phyloP scores from a whole-genome alignment of 2,888 invertebrate species.

The Tryphoninae sp. region DNA sequence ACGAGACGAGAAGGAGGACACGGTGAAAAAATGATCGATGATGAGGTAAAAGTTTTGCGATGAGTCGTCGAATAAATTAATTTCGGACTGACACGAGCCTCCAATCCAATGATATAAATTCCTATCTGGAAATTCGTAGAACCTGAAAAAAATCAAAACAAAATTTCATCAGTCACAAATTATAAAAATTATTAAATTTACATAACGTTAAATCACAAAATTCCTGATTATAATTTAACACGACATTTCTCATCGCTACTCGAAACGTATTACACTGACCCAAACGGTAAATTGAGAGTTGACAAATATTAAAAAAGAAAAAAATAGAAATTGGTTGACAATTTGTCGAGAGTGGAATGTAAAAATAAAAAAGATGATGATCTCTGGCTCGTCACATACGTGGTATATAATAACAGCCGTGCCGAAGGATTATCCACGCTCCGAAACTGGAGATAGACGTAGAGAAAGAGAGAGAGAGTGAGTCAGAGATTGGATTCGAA shows the following conservation, averaged over 20 bases:
- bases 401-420: constrained; percentile 22
- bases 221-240: background rate
- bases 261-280: background rate
- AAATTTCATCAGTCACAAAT: too few relatives aligned
- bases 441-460: constrained; percentile 28
- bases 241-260: background rate
- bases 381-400: constrained; percentile 39
- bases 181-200: too few relatives aligned
- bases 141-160: too few relatives aligned
- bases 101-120: too few relatives aligned
- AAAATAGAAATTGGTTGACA: background rate
- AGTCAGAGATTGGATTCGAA: constrained; percentile 55
- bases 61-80: background rate
- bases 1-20: background rate
- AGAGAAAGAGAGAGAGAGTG: constrained; percentile 18
- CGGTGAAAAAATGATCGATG: background rate
- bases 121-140: too few relatives aligned
- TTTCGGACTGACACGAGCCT: background rate
- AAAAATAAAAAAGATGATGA: constrained; percentile 17
- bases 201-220: background rate
- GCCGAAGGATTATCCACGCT: constrained; percentile 41
- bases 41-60: background rate
- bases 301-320: background rate
- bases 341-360: constrained; percentile 5
- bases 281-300: too few relatives aligned